Conservation (phyloP, 2,797 vertebrate species). For the Loriculus beryllinus region DNA sequence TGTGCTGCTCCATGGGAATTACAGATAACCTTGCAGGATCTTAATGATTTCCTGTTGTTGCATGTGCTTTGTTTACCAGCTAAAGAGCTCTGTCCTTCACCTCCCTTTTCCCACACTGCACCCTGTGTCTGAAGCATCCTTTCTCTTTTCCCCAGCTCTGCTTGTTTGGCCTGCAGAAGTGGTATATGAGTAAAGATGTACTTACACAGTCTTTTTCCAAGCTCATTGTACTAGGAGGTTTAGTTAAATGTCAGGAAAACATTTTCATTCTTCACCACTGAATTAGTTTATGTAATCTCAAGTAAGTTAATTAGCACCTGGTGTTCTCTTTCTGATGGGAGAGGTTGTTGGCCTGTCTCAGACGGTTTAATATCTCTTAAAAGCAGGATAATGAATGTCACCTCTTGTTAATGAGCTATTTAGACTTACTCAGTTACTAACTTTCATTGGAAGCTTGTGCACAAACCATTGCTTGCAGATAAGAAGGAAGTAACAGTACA, state of each 20-base stretch:
- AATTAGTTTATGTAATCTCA: background rate
- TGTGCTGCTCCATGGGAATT: background rate
- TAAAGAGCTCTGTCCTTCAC: slow-evolving; percentile 32
- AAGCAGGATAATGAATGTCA: background rate
- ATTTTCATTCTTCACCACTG: background rate
- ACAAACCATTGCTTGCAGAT: background rate
- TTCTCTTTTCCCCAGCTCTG: background rate
- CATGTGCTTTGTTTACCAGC: slow-evolving; percentile 32
- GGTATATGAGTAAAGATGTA: background rate
- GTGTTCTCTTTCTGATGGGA: background rate
- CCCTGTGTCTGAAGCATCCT: background rate
- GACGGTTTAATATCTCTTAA: background rate
- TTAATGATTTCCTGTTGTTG: slow-evolving; percentile 35
- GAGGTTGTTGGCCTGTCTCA: background rate
- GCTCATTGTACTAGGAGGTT: background rate
- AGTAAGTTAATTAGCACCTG: slow-evolving; percentile 30
- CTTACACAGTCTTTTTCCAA: background rate
- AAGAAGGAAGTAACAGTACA: background rate
- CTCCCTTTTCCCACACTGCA: slow-evolving; percentile 26
- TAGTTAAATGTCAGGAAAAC: background rate
- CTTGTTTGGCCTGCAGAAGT: background rate
- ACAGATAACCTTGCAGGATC: slow-evolving; percentile 1
- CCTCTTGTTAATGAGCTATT: background rate
- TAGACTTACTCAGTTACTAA: background rate
- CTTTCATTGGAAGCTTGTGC: background rate